Conservation (phyloP, 1,140 invertebrate genomes). For the Danaus plexippus region DNA sequence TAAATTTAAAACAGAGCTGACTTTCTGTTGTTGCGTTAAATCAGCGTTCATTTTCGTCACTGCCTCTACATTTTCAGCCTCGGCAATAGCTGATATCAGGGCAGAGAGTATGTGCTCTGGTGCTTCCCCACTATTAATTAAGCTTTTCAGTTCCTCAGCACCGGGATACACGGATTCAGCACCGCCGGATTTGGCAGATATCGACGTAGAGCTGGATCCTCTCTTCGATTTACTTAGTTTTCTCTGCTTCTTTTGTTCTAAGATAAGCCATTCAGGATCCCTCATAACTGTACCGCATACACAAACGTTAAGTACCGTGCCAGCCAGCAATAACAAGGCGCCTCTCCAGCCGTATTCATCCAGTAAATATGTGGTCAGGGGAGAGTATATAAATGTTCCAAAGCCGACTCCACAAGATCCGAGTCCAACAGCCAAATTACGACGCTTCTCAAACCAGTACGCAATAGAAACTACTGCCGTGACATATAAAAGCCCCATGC, state of each 20-base stretch:
- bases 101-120: constrained; percentile 80
- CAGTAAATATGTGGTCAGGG: constrained; percentile 81
- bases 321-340: constrained; percentile 85
- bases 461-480: constrained; percentile 94
- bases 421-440: constrained; percentile 93
- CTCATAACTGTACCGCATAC: constrained; percentile 91
- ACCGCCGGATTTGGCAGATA: constrained; percentile 63
- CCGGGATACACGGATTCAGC: constrained; percentile 74
- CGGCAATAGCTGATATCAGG: constrained; percentile 74
- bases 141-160: constrained; percentile 77
- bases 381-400: constrained; percentile 89
- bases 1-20: constrained; percentile 80
- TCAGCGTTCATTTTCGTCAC: constrained; percentile 60
- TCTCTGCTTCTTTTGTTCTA: constrained; percentile 74
- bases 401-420: constrained; percentile 92
- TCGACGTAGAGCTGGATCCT: constrained; percentile 68
- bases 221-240: constrained; percentile 56
- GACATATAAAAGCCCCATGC: constrained; percentile 89
- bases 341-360: constrained; percentile 88
- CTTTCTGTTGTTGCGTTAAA: constrained; percentile 61
- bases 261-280: constrained; percentile 84
- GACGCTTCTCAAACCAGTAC: constrained; percentile 95
- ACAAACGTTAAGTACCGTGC: constrained; percentile 90
- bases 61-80: constrained; percentile 62
- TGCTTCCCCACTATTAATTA: constrained; percentile 79